Evolutionary conservation across 2,888 invertebrate species (phyloP).

Genomic region (Piscicola geometra): DNA sequence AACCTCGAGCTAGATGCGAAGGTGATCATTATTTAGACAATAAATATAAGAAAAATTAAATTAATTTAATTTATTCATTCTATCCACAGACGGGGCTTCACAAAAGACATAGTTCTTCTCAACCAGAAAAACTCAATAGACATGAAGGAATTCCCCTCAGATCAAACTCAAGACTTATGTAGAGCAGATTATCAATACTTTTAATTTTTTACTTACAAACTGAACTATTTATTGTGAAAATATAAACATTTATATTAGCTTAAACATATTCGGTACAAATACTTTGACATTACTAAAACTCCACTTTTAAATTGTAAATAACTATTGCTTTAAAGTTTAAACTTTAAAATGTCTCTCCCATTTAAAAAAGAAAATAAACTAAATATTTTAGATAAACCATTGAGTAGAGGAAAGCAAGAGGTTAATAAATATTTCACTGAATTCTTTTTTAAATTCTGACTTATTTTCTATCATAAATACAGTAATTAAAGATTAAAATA

Average conservation of each 20-base stretch:
- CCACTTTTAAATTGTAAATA: neutral
- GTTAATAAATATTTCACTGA: constrained; percentile 35
- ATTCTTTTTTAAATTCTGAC: constrained; percentile 28
- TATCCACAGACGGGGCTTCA: constrained; percentile 49
- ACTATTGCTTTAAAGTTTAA: neutral
- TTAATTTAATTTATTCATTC: neutral
- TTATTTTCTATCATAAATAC: too few species aligned
- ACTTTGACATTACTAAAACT: too few species aligned
- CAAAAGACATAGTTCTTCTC: constrained; percentile 54
- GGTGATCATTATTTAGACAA: neutral
- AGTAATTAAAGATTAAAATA: too few species aligned
- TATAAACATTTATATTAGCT: too few species aligned
- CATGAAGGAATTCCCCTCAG: constrained; percentile 21
- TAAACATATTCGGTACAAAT: too few species aligned
- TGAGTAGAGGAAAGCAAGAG: constrained; percentile 43
- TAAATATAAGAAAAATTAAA: neutral
- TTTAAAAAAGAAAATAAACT: constrained; percentile 36
- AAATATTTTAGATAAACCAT: constrained; percentile 41
- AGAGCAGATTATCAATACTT: neutral
- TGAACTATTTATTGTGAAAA: too few species aligned
- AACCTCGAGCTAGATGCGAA: constrained; percentile 46
- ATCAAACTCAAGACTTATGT: constrained; percentile 19
- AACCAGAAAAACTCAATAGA: constrained; percentile 49
- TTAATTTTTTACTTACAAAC: neutral
- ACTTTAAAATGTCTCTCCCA: constrained; percentile 3